Percentiles rank a stretch among this genome's conserved stretches.
Conservation (phyloP, 1,140 invertebrate genomes). For the Eulimnadia texana region DNA sequence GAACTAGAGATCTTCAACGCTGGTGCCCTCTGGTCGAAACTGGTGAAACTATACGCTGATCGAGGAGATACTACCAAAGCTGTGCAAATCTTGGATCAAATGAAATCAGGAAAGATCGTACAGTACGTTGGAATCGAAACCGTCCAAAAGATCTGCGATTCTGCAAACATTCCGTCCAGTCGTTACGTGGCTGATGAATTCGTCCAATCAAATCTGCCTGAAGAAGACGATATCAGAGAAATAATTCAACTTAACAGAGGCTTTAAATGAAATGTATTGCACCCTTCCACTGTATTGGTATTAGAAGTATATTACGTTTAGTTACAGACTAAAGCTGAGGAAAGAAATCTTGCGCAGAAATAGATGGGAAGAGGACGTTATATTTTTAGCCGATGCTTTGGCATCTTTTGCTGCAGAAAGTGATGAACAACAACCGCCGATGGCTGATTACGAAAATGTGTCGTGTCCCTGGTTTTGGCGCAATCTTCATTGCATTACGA, state of each 20-base stretch:
- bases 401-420: not conserved
- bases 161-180: not conserved
- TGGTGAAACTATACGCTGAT: constrained; percentile 6
- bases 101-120: not conserved
- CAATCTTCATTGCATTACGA: not conserved
- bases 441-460: not conserved
- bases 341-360: no score
- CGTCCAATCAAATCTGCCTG: not conserved
- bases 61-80: not conserved
- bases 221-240: constrained; percentile 10
- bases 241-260: not conserved
- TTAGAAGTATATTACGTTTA: no score
- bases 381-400: not conserved
- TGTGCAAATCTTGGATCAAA: not conserved
- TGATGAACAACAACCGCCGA: not conserved
- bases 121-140: not conserved
- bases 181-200: not conserved
- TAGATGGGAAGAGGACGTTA: not conserved
- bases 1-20: not conserved
- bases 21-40: not conserved
- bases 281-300: no score
- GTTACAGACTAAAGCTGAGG: no score
- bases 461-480: not conserved
- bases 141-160: not conserved
- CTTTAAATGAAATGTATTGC: no score